Base-by-base conservation (phyloP, 2,797 vertebrate species). In the Eulemur mongoz region DNA sequence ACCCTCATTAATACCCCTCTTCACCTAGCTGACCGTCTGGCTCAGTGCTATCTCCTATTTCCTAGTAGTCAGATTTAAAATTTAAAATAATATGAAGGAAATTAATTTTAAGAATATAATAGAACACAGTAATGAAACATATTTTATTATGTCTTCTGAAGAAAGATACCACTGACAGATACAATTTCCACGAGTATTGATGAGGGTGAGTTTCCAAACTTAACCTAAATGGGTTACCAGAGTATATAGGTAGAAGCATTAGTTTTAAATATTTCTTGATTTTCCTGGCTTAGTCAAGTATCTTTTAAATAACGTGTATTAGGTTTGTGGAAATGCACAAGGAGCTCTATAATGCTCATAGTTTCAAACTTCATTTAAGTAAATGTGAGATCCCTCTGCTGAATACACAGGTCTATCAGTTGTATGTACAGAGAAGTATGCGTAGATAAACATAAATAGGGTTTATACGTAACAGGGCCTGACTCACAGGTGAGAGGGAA, bases 201-300 rank as follows among this genome's bases (percentile, higher is more conserved):
- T 43, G 12, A 59, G 2, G 1, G 1, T 73, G 18, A 81, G 5
- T 76, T 14, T 78, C 35, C 40, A 86, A 63, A 43, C 5, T 17
- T n/a, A 95, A 59, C 23, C n/a, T 57, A 35, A 20, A 30, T 43
- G 52, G 61, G 4, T 72, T 86, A 73, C 11, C 38, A 45, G 30
- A 9, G 30, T 75, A 54, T 20, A 1, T 38, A 61, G 43, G 65
- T 90, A 69, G 5, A 91, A 93, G 63, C 61, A 35, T 38, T 40
- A 57, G 43, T 67, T 96, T 90, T 61, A 75, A 95, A 52, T 57
- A 54, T 84, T 94, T 93, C 6, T 79, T 89, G 13, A 78, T 89
- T 76, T 89, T 84, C 30, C 32, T 70, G 11, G 5, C 7, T 50
- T 57, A 22, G 2, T 48, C 5, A 52, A 35, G 15, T 84, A 76